Percentiles rank a stretch among this genome's conserved stretches.
These are phyloP conservation scores for Noctuana brunneofusca DNA, from an alignment of 2,888 invertebrate genomes.

Conservation along the genomic window DNA sequence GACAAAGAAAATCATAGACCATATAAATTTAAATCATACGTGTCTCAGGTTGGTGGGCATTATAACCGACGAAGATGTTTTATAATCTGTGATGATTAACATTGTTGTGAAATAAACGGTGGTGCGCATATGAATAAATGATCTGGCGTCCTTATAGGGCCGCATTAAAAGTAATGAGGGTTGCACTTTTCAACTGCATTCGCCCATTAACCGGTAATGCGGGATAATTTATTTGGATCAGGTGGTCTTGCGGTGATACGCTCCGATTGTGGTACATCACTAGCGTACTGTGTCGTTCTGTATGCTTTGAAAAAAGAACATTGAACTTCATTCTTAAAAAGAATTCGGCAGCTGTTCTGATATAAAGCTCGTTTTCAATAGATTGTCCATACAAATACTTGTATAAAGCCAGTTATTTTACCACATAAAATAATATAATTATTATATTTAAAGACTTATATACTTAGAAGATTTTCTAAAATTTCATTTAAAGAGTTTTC, in stretches of 20 bases:
- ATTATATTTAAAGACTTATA: no score
- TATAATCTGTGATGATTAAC: slow-evolving; percentile 23
- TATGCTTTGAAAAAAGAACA: not conserved
- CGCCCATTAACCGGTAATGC: slow-evolving; percentile 33
- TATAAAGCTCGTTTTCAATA: no score
- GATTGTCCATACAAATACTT: no score
- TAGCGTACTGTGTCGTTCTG: not conserved
- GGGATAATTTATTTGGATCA: slow-evolving; percentile 31
- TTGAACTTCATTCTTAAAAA: not conserved
- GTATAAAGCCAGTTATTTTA: no score
- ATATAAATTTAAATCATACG: not conserved
- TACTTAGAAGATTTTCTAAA: no score
- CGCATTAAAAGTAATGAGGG: slow-evolving; percentile 30
- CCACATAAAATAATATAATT: no score
- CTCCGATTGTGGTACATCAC: slow-evolving; percentile 19
- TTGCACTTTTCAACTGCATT: slow-evolving; percentile 30
- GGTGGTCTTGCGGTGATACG: slow-evolving; percentile 21
- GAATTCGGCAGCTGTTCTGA: no score
- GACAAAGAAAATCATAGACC: no score
- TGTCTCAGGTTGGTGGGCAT: no score
- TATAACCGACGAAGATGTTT: not conserved
- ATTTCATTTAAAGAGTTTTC: no score
- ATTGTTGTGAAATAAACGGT: slow-evolving; percentile 20
- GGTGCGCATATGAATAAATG: slow-evolving; percentile 34
- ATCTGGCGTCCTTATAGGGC: slow-evolving; percentile 33